These are phyloP conservation scores for Carduelis carduelis DNA, from an alignment of 2,797 vertebrate species.

Conservation along the genomic window DNA sequence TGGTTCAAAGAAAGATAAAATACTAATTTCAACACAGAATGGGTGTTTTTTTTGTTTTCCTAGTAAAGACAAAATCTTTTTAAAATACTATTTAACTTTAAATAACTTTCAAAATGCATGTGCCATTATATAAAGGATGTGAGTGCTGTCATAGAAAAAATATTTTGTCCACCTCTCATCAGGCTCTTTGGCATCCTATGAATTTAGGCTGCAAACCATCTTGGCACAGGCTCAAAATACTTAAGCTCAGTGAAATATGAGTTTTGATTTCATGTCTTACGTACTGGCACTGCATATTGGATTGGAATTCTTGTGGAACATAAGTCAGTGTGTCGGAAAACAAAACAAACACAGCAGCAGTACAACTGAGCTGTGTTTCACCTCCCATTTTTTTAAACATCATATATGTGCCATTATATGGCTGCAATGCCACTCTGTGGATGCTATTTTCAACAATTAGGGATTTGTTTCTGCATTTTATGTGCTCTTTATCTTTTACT, in stretches of 20 bases:
- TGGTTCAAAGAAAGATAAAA: not conserved
- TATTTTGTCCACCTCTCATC: not conserved
- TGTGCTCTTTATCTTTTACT: not conserved
- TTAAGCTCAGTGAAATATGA: not conserved
- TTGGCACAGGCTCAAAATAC: not conserved
- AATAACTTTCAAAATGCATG: not conserved
- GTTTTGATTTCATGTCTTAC: not conserved
- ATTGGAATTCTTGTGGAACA: not conserved
- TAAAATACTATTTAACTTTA: not conserved
- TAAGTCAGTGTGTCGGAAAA: not conserved
- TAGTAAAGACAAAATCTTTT: not conserved
- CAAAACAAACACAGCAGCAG: not conserved
- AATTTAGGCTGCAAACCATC: not conserved
- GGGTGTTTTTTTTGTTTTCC: not conserved
- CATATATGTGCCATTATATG: not conserved
- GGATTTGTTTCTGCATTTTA: not conserved
- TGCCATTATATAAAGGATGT: accelerated
- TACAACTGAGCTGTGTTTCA: not conserved
- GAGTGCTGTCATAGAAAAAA: not conserved
- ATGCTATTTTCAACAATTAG: not conserved
- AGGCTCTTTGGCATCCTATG: not conserved
- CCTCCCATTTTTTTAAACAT: not conserved
- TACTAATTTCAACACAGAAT: not conserved
- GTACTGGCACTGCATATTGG: not conserved
- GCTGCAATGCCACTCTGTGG: not conserved